phyloP scores from a whole-genome alignment of 2,797 vertebrate species.

The Avahi laniger region DNA sequence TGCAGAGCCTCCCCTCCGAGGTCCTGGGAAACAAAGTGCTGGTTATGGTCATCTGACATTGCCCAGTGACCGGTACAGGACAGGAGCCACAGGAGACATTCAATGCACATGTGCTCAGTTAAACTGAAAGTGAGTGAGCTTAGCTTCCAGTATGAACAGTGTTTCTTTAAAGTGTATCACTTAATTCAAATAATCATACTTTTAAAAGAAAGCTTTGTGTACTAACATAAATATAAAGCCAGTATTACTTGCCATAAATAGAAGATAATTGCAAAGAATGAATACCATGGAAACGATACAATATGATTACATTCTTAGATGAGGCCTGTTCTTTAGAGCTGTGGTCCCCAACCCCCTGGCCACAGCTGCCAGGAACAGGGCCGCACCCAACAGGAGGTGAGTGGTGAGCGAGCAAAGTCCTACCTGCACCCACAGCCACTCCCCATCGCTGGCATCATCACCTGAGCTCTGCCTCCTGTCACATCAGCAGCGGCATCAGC shows the following conservation, averaged over 20 bases:
- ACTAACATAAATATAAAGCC: not conserved
- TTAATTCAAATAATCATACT: slow-evolving; percentile 5
- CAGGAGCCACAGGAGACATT: not conserved
- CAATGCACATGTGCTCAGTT: accelerated
- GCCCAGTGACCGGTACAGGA: not conserved
- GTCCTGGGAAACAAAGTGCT: not conserved
- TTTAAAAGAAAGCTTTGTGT: not conserved
- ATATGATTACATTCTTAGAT: not conserved
- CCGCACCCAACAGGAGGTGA: too few species aligned
- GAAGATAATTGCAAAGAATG: not conserved
- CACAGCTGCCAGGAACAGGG: too few species aligned
- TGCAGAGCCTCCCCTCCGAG: not conserved
- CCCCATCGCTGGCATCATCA: too few species aligned
- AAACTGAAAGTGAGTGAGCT: not conserved
- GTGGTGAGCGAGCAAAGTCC: too few species aligned
- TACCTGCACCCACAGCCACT: too few species aligned
- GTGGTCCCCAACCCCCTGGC: too few species aligned
- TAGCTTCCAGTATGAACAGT: not conserved
- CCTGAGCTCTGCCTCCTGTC: too few species aligned
- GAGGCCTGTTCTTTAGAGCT: not conserved
- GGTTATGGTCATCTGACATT: accelerated
- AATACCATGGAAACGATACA: not conserved
- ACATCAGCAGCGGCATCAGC: too few species aligned
- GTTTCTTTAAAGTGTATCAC: not conserved
- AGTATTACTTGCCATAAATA: not conserved